A percentile compares a stretch with the other conserved stretches of the same genome.
Evolutionary conservation across 2,888 invertebrate species (phyloP).

Genomic region (Amiota communis): DNA sequence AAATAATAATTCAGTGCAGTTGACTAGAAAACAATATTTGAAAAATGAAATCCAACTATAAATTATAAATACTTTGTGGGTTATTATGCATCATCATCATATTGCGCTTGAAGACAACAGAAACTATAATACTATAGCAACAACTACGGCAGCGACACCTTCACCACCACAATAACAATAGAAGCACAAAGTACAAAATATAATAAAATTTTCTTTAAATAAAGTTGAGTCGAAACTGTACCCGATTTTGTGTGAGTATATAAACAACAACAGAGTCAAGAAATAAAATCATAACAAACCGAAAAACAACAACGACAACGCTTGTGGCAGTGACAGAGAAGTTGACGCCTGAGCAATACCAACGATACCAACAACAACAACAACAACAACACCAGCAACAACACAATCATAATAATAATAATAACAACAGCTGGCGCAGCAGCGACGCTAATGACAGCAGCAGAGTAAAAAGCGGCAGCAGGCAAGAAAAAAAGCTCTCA

Average conservation of each 20-base stretch:
- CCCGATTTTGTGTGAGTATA: conserved; percentile 45
- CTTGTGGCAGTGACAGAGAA: conserved; percentile 13
- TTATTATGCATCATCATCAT: too few species aligned
- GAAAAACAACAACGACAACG: conserved; percentile 32
- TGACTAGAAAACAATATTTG: too few species aligned
- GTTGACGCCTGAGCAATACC: conserved; percentile 27
- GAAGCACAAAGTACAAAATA: neutral
- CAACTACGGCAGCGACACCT: neutral
- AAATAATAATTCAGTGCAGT: too few species aligned
- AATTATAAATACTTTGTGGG: too few species aligned
- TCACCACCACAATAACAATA: neutral
- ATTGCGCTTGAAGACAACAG: too few species aligned
- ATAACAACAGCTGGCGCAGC: conserved; percentile 31
- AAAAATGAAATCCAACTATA: too few species aligned
- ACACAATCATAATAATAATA: conserved; percentile 30
- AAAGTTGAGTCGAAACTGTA: conserved; percentile 60
- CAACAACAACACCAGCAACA: conserved; percentile 48
- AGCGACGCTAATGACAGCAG: neutral
- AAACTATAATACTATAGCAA: too few species aligned
- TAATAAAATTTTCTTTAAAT: conserved; percentile 40
- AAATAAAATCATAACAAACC: conserved; percentile 21
- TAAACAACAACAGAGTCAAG: conserved; percentile 44
- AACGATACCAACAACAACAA: conserved; percentile 50
- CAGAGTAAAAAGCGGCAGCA: neutral
- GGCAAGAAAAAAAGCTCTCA: conserved; percentile 50